A percentile compares a stretch with the other conserved stretches of the same genome.
Evolutionary conservation across 2,797 vertebrate genomes (phyloP).

Genomic region (Adelosebastes latens): DNA sequence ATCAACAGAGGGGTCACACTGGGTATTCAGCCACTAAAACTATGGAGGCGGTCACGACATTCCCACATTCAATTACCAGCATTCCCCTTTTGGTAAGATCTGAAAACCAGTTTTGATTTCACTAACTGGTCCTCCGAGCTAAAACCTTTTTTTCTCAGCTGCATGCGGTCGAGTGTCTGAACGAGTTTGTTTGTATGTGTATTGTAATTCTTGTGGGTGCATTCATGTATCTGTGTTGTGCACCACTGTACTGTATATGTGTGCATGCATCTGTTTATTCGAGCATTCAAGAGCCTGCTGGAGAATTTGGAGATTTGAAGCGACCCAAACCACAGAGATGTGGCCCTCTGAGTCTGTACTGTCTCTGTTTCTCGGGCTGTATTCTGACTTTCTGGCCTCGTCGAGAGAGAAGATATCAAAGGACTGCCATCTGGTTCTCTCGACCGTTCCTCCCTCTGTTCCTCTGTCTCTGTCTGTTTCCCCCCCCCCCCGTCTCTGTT

Average conservation of each 20-base stretch:
- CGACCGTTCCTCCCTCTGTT: slow-evolving; percentile 22
- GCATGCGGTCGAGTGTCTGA: slow-evolving; percentile 50
- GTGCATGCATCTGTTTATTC: slow-evolving; percentile 49
- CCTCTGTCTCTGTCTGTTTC: slow-evolving; percentile 29
- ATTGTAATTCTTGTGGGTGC: slow-evolving; percentile 21
- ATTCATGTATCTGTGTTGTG: slow-evolving; percentile 30
- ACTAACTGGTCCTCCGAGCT: slow-evolving; percentile 8
- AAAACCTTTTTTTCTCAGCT: slow-evolving; percentile 22
- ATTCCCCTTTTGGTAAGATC: slow-evolving; percentile 28
- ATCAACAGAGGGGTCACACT: background rate
- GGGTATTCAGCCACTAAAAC: slow-evolving; percentile 21
- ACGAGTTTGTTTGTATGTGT: slow-evolving; percentile 20
- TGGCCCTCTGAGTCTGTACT: slow-evolving; percentile 26
- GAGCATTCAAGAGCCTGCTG: slow-evolving; percentile 53
- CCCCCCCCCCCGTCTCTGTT: slow-evolving; percentile 7
- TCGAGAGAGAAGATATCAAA: slow-evolving; percentile 69
- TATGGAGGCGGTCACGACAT: slow-evolving; percentile 12
- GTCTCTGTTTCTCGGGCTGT: slow-evolving; percentile 43
- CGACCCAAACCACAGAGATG: slow-evolving; percentile 67
- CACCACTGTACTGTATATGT: slow-evolving; percentile 4
- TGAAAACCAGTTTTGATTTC: slow-evolving; percentile 46
- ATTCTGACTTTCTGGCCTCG: slow-evolving; percentile 56
- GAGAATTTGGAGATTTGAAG: slow-evolving; percentile 71
- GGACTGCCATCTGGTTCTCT: slow-evolving; percentile 57
- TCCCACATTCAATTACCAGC: slow-evolving; percentile 17